A percentile compares a stretch with the other conserved stretches of the same genome.
phyloP scores from a whole-genome alignment of 1,140 invertebrate genomes.

The Brachionus paranguensis region DNA sequence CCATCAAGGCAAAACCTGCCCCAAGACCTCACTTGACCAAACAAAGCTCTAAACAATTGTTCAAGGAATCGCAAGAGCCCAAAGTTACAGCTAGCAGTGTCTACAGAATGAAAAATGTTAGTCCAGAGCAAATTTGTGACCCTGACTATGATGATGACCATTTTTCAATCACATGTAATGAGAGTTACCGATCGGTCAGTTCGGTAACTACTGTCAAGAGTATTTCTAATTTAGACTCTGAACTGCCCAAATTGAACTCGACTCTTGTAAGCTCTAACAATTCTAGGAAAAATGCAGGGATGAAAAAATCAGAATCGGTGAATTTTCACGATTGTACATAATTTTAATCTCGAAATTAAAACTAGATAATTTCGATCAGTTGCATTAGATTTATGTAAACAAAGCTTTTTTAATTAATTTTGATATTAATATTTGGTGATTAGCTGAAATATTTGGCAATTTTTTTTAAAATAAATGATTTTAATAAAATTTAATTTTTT shows the following conservation, averaged over 20 bases:
- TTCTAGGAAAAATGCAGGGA: not conserved
- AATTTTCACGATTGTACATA: not conserved
- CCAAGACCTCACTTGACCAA: not conserved
- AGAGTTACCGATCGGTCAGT: conserved; percentile 12
- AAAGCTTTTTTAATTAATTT: not conserved
- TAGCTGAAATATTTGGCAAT: not conserved
- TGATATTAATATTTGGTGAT: not conserved
- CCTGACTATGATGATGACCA: not conserved
- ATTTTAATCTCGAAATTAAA: not conserved
- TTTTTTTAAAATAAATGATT: not conserved
- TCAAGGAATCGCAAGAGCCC: not conserved
- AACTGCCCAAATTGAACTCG: conserved; percentile 4
- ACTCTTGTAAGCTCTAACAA: not conserved
- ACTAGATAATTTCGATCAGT: not conserved
- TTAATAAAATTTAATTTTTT: not conserved
- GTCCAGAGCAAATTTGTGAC: not conserved
- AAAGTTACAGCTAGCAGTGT: not conserved
- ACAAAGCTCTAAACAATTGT: not conserved
- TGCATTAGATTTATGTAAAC: not conserved
- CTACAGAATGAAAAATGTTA: not conserved
- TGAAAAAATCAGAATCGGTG: conserved; percentile 1
- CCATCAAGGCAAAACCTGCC: not conserved
- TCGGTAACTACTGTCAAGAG: not conserved
- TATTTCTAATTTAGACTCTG: not conserved
- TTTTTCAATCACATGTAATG: not conserved